Base-by-base conservation (phyloP, 2,113 vertebrate genomes). In the Syngnathoides biaculeatus region DNA sequence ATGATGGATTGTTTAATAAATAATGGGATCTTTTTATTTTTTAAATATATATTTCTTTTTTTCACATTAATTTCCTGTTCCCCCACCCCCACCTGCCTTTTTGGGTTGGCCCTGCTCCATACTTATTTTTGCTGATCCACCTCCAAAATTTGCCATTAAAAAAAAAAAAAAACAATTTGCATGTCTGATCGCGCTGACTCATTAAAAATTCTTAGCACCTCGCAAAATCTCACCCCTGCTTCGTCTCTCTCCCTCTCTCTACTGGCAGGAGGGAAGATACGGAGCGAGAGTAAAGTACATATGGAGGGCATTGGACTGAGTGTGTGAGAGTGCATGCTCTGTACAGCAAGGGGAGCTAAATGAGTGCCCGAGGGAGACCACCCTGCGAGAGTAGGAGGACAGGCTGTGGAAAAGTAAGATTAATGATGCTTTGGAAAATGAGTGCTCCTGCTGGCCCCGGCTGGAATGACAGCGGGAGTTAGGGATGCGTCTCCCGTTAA, bases 391-490 rank as follows among this genome's bases (percentile, higher is more conserved):
- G 58, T 67, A 72, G 71, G 84, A 83, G 85, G 86, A 88, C 82
- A 86, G 85, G 82, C 81, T 42, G 38, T 65, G 83, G 84, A 73
- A 86, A 89, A 89, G 87, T 86, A 89, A 90, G 89, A 90, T 90
- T 89, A 89, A 90, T 90, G 88, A 87, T 82, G 79, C 82, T 84
- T 60, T 81, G 77, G 80, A 82, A 84, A 89, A 81, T 68, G 79
- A 87, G 84, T 66, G 75, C 69, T 82, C 79, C 86, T 85, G 76
- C 80, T 80, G 79, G 78, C 73, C 83, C 60, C 26, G 78, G 78
- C 81, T 86, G 84, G 85, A 81, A 85, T 87, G 82, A 78, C 79
- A 81, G 86, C 71, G 24, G 81, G 86, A 84, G 86, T 87, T 88
- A 71, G 79, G 78, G 83, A 83, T 68, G 65, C 50, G 55, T 83